phyloP scores from a whole-genome alignment of 2,888 invertebrate species.

The Hymenopus coronatus region DNA sequence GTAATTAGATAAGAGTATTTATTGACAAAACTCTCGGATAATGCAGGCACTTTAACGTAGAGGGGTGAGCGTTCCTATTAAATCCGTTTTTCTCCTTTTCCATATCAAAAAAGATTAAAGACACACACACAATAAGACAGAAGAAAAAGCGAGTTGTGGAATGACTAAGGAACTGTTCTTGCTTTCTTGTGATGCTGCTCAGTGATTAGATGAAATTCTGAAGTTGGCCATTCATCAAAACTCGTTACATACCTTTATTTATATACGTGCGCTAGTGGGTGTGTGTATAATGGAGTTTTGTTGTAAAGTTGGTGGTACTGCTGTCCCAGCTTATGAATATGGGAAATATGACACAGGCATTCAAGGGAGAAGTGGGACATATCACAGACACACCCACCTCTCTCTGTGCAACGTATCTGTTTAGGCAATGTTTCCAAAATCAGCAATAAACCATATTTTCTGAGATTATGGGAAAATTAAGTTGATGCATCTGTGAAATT shows the following conservation, averaged over 20 bases:
- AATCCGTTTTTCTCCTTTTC: conserved; percentile 10
- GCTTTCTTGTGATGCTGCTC: neutral
- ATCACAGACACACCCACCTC: neutral
- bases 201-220: conserved; percentile 15
- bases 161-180: conserved; percentile 5
- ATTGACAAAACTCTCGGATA: too few species aligned
- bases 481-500: too few species aligned
- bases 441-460: too few species aligned
- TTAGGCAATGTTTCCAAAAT: too few species aligned
- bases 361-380: neutral
- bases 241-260: neutral
- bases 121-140: neutral
- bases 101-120: conserved; percentile 19
- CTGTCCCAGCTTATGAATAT: neutral
- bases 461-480: too few species aligned
- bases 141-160: neutral
- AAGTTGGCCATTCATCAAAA: conserved; percentile 13
- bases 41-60: too few species aligned
- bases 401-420: too few species aligned
- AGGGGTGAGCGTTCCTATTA: neutral
- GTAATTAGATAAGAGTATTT: too few species aligned
- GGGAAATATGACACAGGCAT: neutral
- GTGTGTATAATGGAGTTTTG: conserved; percentile 3
- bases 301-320: neutral
- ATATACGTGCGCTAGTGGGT: neutral